A percentile compares a stretch with the other conserved stretches of the same genome.
Conservation (phyloP, 1,140 invertebrate species). For the Diplogasteroides magnus region DNA sequence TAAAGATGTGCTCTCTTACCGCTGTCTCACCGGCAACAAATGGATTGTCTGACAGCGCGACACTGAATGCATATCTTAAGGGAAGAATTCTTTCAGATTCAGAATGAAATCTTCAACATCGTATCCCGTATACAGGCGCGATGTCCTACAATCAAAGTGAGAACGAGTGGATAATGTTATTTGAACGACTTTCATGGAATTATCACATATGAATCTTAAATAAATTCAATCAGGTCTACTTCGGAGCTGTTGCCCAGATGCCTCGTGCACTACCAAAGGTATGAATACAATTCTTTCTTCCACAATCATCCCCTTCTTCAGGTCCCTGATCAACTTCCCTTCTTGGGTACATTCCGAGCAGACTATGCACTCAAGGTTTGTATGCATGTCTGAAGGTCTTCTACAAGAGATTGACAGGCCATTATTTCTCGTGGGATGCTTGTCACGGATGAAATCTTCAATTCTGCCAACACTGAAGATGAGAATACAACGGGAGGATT, state of each 20-base stretch:
- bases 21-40: not conserved
- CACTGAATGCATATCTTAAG: not conserved
- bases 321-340: not conserved
- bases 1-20: not conserved
- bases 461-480: constrained; percentile 3
- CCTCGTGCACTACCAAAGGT: constrained; percentile 1
- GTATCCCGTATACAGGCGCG: not conserved
- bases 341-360: constrained; percentile 25
- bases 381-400: not conserved
- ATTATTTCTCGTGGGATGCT: constrained; percentile 23
- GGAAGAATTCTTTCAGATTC: not conserved
- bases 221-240: not conserved
- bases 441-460: constrained; percentile 30
- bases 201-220: too few relatives aligned
- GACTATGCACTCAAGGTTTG: constrained; percentile 29
- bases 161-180: not conserved
- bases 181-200: too few relatives aligned
- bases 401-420: constrained; percentile 22
- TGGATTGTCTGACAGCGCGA: not conserved
- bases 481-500: constrained; percentile 9
- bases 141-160: not conserved
- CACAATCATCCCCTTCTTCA: not conserved
- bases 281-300: constrained; percentile 10
- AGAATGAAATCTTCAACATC: not conserved
- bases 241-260: constrained; percentile 3